Percentiles rank a stretch among this genome's conserved stretches.
phyloP scores from a whole-genome alignment of 2,113 vertebrate genomes.

The Egretta garzetta region DNA sequence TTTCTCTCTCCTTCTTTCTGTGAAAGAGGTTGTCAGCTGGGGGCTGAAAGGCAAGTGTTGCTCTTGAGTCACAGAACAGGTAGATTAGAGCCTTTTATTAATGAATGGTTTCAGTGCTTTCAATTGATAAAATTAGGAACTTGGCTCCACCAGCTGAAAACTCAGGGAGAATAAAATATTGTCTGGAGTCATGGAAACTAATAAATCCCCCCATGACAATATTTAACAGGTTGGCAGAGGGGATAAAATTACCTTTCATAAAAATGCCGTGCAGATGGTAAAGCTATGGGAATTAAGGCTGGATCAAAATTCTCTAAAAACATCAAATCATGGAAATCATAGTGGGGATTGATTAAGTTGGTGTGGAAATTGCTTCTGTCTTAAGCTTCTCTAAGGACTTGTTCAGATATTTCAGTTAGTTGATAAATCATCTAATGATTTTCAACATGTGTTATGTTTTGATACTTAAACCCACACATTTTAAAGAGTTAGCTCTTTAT shows the following conservation, averaged over 20 bases:
- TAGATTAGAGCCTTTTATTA: conserved; percentile 29
- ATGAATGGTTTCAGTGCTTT: conserved; percentile 27
- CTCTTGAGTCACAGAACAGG: neutral
- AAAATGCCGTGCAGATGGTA: conserved; percentile 47
- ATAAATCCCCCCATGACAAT: conserved; percentile 57
- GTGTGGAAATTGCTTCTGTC: conserved; percentile 45
- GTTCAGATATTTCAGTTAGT: conserved; percentile 14
- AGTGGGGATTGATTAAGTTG: conserved; percentile 17
- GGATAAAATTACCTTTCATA: conserved; percentile 66
- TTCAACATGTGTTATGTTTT: conserved; percentile 7
- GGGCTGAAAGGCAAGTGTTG: neutral
- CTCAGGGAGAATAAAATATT: conserved; percentile 57
- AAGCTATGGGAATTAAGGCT: conserved; percentile 47
- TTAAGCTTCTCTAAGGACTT: conserved; percentile 12
- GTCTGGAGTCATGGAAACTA: conserved; percentile 58
- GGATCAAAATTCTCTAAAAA: conserved; percentile 26
- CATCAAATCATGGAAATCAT: conserved; percentile 35
- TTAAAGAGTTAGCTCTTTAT: neutral
- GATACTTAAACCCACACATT: neutral
- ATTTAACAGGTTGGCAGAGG: conserved; percentile 59
- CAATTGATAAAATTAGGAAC: conserved; percentile 43
- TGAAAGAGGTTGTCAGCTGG: neutral
- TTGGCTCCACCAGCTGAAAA: conserved; percentile 22
- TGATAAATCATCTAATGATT: conserved; percentile 42
- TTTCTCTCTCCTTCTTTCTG: neutral